phyloP scores from a whole-genome alignment of 2,888 invertebrate genomes.

The Parochlus steinenii region DNA sequence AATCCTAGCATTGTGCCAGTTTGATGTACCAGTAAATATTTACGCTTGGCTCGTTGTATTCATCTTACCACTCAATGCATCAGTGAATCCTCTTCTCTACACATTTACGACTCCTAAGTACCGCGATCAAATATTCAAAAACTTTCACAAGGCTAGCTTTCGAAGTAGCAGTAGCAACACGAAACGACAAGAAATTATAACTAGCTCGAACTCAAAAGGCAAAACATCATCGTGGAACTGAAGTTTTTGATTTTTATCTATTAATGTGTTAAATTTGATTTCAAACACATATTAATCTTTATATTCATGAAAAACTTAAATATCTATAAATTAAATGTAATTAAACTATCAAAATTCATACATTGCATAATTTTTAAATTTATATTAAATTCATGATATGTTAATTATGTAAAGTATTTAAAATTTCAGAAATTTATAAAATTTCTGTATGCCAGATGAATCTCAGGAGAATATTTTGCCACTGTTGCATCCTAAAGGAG shows the following conservation, averaged over 20 bases:
- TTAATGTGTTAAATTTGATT: too few relatives aligned
- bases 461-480: slow-evolving; percentile 15
- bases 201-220: too few relatives aligned
- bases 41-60: slow-evolving; percentile 51
- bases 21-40: slow-evolving; percentile 38
- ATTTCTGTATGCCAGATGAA: slow-evolving; percentile 12
- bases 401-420: not conserved
- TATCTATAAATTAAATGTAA: too few relatives aligned
- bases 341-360: not conserved
- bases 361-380: not conserved
- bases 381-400: not conserved
- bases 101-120: slow-evolving; percentile 51
- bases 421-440: not conserved
- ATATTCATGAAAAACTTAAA: too few relatives aligned
- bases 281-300: too few relatives aligned
- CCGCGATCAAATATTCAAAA: slow-evolving; percentile 32
- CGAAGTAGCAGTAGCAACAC: too few relatives aligned
- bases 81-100: slow-evolving; percentile 47
- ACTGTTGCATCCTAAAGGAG: slow-evolving; percentile 12
- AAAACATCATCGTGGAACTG: too few relatives aligned
- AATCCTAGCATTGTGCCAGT: slow-evolving; percentile 37
- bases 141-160: slow-evolving; percentile 6
- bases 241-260: too few relatives aligned
- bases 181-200: too few relatives aligned
- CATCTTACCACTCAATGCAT: slow-evolving; percentile 46